Evolutionary conservation across 2,113 vertebrate species (phyloP).

Genomic region (Pachypanchax playfairii): DNA sequence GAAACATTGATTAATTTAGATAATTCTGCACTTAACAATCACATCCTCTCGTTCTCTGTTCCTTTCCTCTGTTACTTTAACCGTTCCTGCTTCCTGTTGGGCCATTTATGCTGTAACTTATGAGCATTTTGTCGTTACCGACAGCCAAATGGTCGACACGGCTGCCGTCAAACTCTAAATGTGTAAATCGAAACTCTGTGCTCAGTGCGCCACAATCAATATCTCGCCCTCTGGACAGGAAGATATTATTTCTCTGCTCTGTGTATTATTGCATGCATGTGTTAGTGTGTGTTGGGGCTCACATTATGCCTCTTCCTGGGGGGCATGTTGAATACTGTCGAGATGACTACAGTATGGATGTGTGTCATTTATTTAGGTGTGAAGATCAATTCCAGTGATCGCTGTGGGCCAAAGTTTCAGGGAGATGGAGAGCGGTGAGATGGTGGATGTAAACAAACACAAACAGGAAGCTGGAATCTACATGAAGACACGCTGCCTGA

Average conservation of each 20-base stretch:
- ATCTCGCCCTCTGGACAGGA: conserved; percentile 68
- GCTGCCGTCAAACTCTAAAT: conserved; percentile 62
- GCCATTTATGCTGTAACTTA: conserved; percentile 63
- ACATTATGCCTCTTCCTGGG: conserved; percentile 18
- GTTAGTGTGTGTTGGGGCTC: conserved; percentile 10
- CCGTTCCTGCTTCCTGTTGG: conserved; percentile 38
- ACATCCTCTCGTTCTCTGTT: neutral
- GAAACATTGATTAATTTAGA: conserved; percentile 19
- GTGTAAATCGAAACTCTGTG: conserved; percentile 71
- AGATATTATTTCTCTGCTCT: conserved; percentile 58
- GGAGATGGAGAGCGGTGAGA: conserved; percentile 9
- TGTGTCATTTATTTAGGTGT: conserved; percentile 53
- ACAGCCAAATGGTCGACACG: conserved; percentile 65
- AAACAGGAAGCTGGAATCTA: no score
- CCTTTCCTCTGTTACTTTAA: neutral
- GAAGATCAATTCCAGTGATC: conserved; percentile 47
- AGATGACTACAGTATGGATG: conserved; percentile 39
- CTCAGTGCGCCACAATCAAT: conserved; percentile 57
- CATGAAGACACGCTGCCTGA: no score
- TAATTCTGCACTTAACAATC: conserved; percentile 10
- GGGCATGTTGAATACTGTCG: conserved; percentile 35
- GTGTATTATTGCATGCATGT: conserved; percentile 27
- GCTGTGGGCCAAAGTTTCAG: conserved; percentile 18
- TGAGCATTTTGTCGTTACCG: conserved; percentile 50
- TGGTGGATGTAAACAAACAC: neutral